Conservation (phyloP, 2,888 invertebrate genomes). For the Charanyca ferruginea region DNA sequence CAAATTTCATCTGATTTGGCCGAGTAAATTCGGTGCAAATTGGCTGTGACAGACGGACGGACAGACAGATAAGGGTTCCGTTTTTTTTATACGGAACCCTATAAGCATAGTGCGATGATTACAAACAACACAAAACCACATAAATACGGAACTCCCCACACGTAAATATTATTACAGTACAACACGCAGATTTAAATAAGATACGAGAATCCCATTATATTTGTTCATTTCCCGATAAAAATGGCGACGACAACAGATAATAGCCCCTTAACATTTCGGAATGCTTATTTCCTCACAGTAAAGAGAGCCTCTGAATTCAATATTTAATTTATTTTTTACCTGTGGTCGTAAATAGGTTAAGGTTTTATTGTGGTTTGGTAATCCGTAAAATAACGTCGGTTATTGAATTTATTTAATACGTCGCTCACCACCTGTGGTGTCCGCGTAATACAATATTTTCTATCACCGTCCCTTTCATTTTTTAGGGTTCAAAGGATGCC, state of each 20-base stretch:
- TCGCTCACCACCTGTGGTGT: no score
- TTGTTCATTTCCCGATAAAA: slow-evolving; percentile 63
- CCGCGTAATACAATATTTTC: no score
- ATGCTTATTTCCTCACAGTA: slow-evolving; percentile 39
- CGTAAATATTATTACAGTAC: slow-evolving; percentile 15
- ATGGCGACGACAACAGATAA: slow-evolving; percentile 54
- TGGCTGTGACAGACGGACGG: no score
- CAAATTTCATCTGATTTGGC: no score
- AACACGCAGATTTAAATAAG: slow-evolving; percentile 34
- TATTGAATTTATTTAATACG: no score
- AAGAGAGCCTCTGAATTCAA: slow-evolving; percentile 28
- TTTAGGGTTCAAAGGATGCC: no score
- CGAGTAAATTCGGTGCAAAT: no score
- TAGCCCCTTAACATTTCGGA: slow-evolving; percentile 49
- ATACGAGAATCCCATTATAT: slow-evolving; percentile 46
- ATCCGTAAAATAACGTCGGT: slow-evolving; percentile 5
- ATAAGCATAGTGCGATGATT: not conserved
- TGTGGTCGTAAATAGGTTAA: slow-evolving; percentile 3
- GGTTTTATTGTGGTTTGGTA: slow-evolving; percentile 6
- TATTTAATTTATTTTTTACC: slow-evolving; percentile 24
- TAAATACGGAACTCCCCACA: not conserved
- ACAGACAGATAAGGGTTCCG: no score
- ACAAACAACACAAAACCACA: not conserved
- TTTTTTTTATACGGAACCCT: no score
- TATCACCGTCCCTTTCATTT: no score